Evolutionary conservation across 2,888 invertebrate species (phyloP).

Genomic region (Pyrocoelia pectoralis): DNA sequence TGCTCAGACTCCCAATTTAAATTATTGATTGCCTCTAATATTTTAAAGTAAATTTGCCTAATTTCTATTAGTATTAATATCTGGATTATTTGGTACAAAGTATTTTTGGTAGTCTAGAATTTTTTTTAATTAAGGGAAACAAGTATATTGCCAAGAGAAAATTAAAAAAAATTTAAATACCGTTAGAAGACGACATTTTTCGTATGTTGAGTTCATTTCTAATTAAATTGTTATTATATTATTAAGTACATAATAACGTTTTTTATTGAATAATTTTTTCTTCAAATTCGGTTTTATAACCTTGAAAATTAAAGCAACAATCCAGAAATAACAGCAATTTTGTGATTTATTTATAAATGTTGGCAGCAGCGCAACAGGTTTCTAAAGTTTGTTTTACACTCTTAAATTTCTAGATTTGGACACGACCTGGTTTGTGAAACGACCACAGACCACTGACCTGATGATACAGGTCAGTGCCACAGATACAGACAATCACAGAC

Average conservation of each 20-base stretch:
- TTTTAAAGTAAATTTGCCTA: conserved; percentile 8
- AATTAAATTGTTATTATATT: conserved; percentile 17
- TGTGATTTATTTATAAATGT: neutral
- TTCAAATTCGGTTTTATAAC: conserved; percentile 1
- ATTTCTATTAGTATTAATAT: neutral
- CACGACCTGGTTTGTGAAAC: too few species aligned
- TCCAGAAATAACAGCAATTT: conserved; percentile 3
- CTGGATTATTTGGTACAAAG: neutral
- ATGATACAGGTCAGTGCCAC: too few species aligned
- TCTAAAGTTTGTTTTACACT: neutral
- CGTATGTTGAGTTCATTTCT: conserved; percentile 36
- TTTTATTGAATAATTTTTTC: conserved; percentile 5
- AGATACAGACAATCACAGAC: too few species aligned
- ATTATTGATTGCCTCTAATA: conserved; percentile 33
- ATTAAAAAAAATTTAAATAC: conserved; percentile 26
- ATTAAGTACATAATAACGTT: neutral
- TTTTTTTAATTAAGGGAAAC: neutral
- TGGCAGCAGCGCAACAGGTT: conserved; percentile 12
- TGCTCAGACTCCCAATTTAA: conserved; percentile 43
- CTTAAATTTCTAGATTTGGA: too few species aligned
- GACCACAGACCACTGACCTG: too few species aligned
- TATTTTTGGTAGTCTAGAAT: neutral
- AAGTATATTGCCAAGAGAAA: neutral
- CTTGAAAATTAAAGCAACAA: conserved; percentile 1
- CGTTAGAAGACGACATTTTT: conserved; percentile 38